Evolutionary conservation across 2,113 vertebrate genomes (phyloP), one percentile per base, ranked within the genome.

Genomic region (Gadus macrocephalus): DNA sequence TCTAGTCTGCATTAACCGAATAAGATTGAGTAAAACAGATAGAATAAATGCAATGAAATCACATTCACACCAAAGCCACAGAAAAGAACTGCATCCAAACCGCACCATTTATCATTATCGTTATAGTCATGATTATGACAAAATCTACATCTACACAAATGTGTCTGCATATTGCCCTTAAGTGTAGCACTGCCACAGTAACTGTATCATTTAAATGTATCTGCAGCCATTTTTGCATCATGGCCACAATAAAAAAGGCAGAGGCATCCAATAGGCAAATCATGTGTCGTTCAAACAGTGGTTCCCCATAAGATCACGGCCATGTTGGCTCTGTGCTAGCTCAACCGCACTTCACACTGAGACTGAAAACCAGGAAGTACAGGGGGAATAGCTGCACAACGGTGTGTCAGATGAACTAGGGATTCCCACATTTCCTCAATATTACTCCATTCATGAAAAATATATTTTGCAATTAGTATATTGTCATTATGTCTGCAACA

Each of bases 171-270:
- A 49, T 49, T 49, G 42, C 42, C 42, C 42, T 49, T 49, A 49
- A 49, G 38, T 42, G 38, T 11, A 42, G 42, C 42, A 9, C 42
- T 14, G 12, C 42, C 42, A 14, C 42, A 9, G 42, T 49, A 49
- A 49, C 42, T 49, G 42, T 49, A 49, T 12, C 42, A 49, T 49
- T 49, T 49, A 9, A 49, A 49, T 49, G 42, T 49, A 12, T 49
- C 9, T 49, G 42, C 42, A 49, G 12, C 65, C 3, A 22, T 6
- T 19, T 58, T 68, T 68, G 67, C 67, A 59, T 68, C 11, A 5
- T 49, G 19, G n/a, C 49, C 20, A 20, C 38, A 67, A 53, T 67
- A 67, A 49, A 72, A 76, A 19, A 76, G 66, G 17, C 20, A 60
- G 59, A 5, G 3, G 1, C 20, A 3, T 4, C 1, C 42, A 49